Evolutionary conservation across 2,113 vertebrate genomes (phyloP).

Genomic region (Phalacrocorax pelagicus): DNA sequence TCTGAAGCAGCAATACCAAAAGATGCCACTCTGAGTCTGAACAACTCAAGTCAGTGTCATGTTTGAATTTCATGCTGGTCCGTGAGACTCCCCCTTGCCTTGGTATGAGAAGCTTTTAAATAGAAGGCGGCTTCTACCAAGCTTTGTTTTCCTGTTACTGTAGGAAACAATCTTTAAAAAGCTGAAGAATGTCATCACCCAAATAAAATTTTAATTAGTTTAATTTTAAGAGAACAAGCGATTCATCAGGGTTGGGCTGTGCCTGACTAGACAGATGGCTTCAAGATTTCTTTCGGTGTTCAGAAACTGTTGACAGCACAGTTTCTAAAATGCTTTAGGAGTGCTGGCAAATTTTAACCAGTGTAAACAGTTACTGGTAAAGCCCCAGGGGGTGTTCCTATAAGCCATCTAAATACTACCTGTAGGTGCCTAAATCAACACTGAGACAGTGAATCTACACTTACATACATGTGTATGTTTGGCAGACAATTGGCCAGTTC

Average conservation of each 20-base stretch:
- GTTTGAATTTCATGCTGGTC: background rate
- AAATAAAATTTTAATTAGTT: background rate
- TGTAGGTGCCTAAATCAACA: background rate
- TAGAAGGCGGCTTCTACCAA: background rate
- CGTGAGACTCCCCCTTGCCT: background rate
- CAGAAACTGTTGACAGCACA: background rate
- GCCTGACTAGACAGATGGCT: background rate
- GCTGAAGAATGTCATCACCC: background rate
- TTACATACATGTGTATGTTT: fast-evolving
- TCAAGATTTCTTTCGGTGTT: background rate
- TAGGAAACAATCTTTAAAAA: background rate
- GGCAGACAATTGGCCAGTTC: background rate
- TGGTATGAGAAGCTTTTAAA: background rate
- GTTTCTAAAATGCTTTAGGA: background rate
- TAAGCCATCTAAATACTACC: background rate
- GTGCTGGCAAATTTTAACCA: background rate
- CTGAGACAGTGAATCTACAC: background rate
- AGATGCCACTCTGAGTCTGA: background rate
- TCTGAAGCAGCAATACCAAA: background rate
- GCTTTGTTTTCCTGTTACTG: background rate
- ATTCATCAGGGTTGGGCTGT: background rate
- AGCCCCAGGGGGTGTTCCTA: background rate
- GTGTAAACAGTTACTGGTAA: background rate
- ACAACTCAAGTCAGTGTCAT: background rate
- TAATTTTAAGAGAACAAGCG: background rate